Percentiles rank a stretch among this genome's conserved stretches.
Evolutionary conservation across 2,797 vertebrate species (phyloP).

Genomic region (Eulemur albifrons): DNA sequence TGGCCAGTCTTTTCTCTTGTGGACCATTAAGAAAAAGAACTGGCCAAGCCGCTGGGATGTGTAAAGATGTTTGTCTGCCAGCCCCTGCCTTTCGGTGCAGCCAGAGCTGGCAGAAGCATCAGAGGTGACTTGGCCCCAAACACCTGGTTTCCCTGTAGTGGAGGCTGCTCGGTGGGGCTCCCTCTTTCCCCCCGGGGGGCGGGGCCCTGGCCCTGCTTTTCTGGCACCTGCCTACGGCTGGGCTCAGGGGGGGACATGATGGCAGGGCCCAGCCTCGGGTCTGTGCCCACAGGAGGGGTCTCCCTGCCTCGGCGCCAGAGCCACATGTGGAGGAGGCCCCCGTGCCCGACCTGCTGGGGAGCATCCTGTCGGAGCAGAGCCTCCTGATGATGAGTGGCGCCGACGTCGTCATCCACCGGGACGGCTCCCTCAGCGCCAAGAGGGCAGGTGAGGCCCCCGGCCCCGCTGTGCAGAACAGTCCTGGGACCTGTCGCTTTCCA

Average conservation of each 20-base stretch:
- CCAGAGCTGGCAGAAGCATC: neutral
- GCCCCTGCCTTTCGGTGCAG: fast-evolving
- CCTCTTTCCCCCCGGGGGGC: fast-evolving
- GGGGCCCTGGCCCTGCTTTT: fast-evolving
- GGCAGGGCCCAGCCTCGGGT: neutral
- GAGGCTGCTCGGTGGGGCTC: neutral
- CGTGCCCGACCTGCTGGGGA: constrained; percentile 94
- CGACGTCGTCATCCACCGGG: constrained; percentile 94
- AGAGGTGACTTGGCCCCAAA: neutral
- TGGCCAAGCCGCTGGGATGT: fast-evolving
- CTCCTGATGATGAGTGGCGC: constrained; percentile 95
- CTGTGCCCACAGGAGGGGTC: constrained; percentile 75
- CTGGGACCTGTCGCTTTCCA: neutral
- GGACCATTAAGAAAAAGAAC: too few relatives aligned
- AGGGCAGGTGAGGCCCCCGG: constrained; percentile 85
- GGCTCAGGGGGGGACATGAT: neutral
- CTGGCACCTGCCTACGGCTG: neutral
- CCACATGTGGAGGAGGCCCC: constrained; percentile 87
- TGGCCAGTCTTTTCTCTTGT: neutral
- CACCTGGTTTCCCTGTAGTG: fast-evolving
- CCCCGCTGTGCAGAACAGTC: neutral
- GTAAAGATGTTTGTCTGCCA: fast-evolving
- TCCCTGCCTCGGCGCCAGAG: constrained; percentile 80
- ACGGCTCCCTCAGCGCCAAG: constrained; percentile 93
- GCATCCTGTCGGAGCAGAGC: constrained; percentile 95